Evolutionary conservation across 2,797 vertebrate genomes (phyloP).

Genomic region (Dallia pectoralis): DNA sequence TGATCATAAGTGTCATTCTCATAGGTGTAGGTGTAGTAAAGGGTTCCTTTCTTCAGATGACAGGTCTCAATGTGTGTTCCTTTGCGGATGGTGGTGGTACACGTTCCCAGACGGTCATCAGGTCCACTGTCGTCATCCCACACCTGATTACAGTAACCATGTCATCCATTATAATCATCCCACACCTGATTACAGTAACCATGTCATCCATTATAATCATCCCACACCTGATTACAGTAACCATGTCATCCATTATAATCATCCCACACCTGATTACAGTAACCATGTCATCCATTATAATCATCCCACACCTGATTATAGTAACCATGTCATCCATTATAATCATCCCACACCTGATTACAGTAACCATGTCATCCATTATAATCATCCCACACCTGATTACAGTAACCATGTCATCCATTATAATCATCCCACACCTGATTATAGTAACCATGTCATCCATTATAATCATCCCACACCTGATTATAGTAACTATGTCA

Average conservation of each 20-base stretch:
- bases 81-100: neutral
- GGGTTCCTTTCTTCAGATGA: neutral
- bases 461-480: neutral
- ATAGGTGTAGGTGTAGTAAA: conserved; percentile 1
- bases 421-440: neutral
- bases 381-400: neutral
- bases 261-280: neutral
- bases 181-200: neutral
- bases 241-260: neutral
- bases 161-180: neutral
- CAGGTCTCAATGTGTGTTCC: neutral
- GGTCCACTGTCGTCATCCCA: neutral
- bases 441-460: neutral
- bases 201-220: neutral
- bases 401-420: neutral
- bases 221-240: neutral
- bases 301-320: conserved; percentile 2
- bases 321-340: neutral
- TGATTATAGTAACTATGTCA: neutral
- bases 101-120: neutral
- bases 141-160: neutral
- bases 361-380: neutral
- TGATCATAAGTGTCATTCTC: neutral
- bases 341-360: neutral
- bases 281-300: neutral